Conservation (phyloP, 2,113 vertebrate genomes). For the Istiophorus platypterus region DNA sequence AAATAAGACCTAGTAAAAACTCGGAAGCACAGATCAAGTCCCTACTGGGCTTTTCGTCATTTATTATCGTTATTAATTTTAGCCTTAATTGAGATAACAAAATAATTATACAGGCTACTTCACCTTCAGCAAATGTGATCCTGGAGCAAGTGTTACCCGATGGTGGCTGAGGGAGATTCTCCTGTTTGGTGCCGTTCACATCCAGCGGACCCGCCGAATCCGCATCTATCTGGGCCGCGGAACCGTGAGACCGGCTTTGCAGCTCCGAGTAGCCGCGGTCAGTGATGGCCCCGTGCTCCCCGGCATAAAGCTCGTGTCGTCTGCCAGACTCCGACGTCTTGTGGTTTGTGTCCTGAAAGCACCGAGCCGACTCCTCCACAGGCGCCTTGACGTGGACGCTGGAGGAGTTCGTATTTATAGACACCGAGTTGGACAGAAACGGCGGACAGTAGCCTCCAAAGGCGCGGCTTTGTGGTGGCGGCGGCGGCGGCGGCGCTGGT, state of each 20-base stretch:
- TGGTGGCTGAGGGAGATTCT: conserved; percentile 87
- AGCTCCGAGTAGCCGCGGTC: conserved; percentile 84
- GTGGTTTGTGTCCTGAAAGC: conserved; percentile 82
- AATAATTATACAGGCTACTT: conserved; percentile 59
- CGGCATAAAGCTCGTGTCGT: conserved; percentile 80
- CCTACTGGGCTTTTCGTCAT: no score
- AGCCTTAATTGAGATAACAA: not conserved
- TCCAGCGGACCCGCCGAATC: conserved; percentile 81
- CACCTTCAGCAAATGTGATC: conserved; percentile 90
- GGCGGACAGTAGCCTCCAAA: conserved; percentile 88
- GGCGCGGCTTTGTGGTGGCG: conserved; percentile 86
- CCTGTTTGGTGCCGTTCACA: conserved; percentile 86
- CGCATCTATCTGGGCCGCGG: conserved; percentile 83
- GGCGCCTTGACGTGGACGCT: conserved; percentile 83
- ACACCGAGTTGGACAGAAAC: conserved; percentile 88
- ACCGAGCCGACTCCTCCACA: conserved; percentile 87
- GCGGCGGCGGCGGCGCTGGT: conserved; percentile 70
- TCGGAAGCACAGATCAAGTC: not conserved
- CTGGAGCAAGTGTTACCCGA: conserved; percentile 88
- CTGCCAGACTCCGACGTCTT: conserved; percentile 86
- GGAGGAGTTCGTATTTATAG: conserved; percentile 81
- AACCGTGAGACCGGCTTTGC: conserved; percentile 83
- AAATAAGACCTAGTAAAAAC: not conserved
- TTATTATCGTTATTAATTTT: not conserved
- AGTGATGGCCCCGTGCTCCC: conserved; percentile 80